phyloP scores from a whole-genome alignment of 2,797 vertebrate species.

The Thripadectes ignobilis region DNA sequence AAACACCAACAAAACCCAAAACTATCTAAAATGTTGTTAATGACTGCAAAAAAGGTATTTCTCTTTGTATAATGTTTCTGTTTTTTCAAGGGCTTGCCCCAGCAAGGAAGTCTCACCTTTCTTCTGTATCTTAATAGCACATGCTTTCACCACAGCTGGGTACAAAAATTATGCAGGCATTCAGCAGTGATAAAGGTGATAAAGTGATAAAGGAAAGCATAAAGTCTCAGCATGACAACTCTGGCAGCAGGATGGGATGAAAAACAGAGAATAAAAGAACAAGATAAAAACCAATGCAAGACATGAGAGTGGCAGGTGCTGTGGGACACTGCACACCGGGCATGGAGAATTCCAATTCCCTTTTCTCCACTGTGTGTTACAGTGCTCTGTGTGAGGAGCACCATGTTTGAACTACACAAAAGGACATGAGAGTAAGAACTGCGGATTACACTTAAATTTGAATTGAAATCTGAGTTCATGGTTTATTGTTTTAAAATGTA shows the following conservation, averaged over 20 bases:
- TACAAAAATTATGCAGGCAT: conserved; percentile 10
- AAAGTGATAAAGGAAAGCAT: too few species aligned
- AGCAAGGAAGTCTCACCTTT: background rate
- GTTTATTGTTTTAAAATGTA: background rate
- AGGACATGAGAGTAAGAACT: background rate
- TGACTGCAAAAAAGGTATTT: background rate
- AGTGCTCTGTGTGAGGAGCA: background rate
- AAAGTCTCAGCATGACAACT: background rate
- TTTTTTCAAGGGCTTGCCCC: background rate
- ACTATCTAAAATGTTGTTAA: background rate
- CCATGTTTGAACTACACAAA: background rate
- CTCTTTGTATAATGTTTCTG: background rate
- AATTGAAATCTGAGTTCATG: background rate
- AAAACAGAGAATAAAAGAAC: background rate
- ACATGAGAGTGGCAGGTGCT: background rate
- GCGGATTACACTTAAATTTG: background rate
- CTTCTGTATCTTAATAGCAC: background rate
- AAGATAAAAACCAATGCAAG: background rate
- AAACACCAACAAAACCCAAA: accelerated
- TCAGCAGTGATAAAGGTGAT: conserved; percentile 10
- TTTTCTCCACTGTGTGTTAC: background rate
- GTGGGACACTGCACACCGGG: background rate
- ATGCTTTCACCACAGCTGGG: conserved; percentile 22
- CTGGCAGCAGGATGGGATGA: background rate
- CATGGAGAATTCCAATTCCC: background rate